Conservation (phyloP, 2,797 vertebrate species). For the Cossypha caffra region DNA sequence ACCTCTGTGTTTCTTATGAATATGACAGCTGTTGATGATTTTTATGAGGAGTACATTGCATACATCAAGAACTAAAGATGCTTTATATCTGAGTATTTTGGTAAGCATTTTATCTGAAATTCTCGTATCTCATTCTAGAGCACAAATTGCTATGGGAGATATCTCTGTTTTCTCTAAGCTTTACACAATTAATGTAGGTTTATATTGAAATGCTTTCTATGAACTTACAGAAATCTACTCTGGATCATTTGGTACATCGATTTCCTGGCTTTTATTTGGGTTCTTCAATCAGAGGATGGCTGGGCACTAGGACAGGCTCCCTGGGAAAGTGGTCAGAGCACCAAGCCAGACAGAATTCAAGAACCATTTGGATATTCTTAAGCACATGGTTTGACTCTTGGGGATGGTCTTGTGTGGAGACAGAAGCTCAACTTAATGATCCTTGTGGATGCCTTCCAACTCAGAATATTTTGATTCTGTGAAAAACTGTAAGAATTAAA, state of each 20-base stretch:
- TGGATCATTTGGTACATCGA: not conserved
- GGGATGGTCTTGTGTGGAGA: not conserved
- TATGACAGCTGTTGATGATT: not conserved
- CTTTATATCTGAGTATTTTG: not conserved
- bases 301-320: not conserved
- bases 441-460: not conserved
- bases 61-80: not conserved
- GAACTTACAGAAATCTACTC: not conserved
- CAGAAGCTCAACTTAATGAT: not conserved
- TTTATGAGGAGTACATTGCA: not conserved
- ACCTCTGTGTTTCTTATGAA: not conserved
- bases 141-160: not conserved
- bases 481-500: not conserved
- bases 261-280: not conserved
- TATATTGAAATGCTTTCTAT: not conserved
- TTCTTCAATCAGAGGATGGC: not conserved
- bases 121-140: not conserved
- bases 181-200: not conserved
- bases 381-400: not conserved
- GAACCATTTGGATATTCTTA: not conserved
- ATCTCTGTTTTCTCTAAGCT: not conserved
- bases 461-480: not conserved
- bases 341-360: not conserved
- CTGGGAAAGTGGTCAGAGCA: not conserved
- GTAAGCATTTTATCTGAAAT: not conserved